Evolutionary conservation across 2,113 vertebrate species (phyloP), one percentile per base, ranked within the genome.

Genomic region (Chaetops frenatus): DNA sequence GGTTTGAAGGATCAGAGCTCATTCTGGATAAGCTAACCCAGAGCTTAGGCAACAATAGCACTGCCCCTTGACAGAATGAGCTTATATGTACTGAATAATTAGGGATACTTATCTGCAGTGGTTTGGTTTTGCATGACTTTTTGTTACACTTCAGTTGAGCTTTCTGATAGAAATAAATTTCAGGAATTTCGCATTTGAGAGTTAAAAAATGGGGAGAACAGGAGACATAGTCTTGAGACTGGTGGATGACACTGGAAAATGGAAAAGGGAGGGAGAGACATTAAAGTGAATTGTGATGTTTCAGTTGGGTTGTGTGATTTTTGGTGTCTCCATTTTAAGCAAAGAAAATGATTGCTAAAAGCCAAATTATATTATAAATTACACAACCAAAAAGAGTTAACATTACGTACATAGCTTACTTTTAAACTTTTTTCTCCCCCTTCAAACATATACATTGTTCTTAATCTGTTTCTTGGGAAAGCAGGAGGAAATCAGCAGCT

Each of bases 161-260:
- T 95, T 95, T 89, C 28, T 36, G n/a, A 38, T 18, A 80, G 21
- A 87, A 76, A 66, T 87, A 42, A 61, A 76, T 82, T 61, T 88
- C 47, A 93, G 64, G 42, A 85, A 58, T 77, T 73, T 86, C 11
- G 12, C 57, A 81, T 11, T 74, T 0, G 0, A 48, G 65, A 64
- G 23, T 2, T 6, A 12, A 38, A 48, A 25, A n/a, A 45, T 9
- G 4, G 2, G 1, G 10, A 2, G 2, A 25, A 42, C 1, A 5
- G 33, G 21, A 29, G 17, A 86, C 20, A 27, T 42, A 86, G n/a
- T 67, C 38, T 42, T 71, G 45, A 57, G 44, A 64, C 8, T 48
- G 14, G 44, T 91, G 58, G 27, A 33, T 82, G 58, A 50, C 42
- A 7, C 13, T 22, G 50, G 67, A 71, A 94, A 94, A 40, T 2